Base-by-base conservation (phyloP, 2,113 vertebrate genomes). In the Sinocyclocheilus anshuiensis region DNA sequence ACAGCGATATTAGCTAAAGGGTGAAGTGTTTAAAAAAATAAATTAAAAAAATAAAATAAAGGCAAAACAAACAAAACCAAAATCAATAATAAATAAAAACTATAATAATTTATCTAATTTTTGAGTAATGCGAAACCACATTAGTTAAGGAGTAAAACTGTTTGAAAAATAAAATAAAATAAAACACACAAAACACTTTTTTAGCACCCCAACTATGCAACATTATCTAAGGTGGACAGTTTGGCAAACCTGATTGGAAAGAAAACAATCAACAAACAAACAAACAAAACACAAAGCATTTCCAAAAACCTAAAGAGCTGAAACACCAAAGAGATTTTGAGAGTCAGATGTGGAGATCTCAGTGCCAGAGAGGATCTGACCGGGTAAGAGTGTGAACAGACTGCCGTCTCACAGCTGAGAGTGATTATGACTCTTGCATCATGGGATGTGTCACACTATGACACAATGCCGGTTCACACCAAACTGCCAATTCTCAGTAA, bases 361-460 rank as follows among this genome's bases (percentile, higher is more conserved):
- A 77, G 77, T n/a, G 36, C 22, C 18, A 7, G 79, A 84, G 39
- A 12, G 15, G 48, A 81, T 85, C 71, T 72, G 53, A 87, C 72
- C 61, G 24, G 13, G 67, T 78, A 53, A 84, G 83, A 69, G 84
- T 65, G 65, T 50, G 45, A 77, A 42, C 22, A 75, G 74, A 33
- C 69, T 76, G 69, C 33, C 9, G 71, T 59, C 59, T 57, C 12
- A 75, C 88, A 90, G 90, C 87, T 89, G 90, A 91, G 61, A 88
- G 79, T 65, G 87, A 81, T 86, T 39, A 57, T 63, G 48, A 80
- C 83, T 77, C 50, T 57, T 86, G 86, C 67, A 82, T 78, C 36
- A 53, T 36, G 81, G 87, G 84, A 84, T 86, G 55, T 16, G 48
- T 53, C 24, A 29, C 83, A 82, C 36, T 85, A 77, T 39, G 63